phyloP scores from a whole-genome alignment of 2,797 vertebrate genomes.

The Pantherophis alleghaniensis region DNA sequence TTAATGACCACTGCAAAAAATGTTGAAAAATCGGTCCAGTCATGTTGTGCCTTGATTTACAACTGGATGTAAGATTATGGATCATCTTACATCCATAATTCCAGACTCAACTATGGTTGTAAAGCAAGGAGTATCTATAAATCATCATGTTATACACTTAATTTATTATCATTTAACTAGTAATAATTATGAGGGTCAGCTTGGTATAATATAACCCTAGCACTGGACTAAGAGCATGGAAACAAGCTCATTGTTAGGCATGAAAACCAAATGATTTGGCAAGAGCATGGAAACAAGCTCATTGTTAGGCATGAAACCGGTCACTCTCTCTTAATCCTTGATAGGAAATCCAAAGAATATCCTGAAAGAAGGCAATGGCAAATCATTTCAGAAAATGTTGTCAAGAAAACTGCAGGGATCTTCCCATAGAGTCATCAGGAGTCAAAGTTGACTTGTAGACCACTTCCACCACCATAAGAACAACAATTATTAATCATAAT shows the following conservation, averaged over 20 bases:
- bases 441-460: background rate
- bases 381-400: background rate
- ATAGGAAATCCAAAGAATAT: background rate
- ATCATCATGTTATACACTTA: background rate
- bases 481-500: background rate
- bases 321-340: background rate
- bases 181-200: background rate
- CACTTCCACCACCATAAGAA: background rate
- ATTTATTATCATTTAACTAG: background rate
- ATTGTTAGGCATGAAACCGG: background rate
- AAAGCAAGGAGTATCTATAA: too few species aligned
- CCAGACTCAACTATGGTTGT: too few species aligned
- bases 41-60: too few species aligned
- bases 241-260: background rate
- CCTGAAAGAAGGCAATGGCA: background rate
- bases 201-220: background rate
- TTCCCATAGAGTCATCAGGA: background rate
- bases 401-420: background rate
- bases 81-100: too few species aligned
- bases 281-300: background rate
- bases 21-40: too few species aligned
- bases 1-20: too few species aligned
- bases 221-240: background rate
- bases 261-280: background rate
- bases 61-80: too few species aligned